These are phyloP conservation scores for Morphnarchus princeps DNA, from an alignment of 2,113 vertebrate genomes.

Conservation along the genomic window DNA sequence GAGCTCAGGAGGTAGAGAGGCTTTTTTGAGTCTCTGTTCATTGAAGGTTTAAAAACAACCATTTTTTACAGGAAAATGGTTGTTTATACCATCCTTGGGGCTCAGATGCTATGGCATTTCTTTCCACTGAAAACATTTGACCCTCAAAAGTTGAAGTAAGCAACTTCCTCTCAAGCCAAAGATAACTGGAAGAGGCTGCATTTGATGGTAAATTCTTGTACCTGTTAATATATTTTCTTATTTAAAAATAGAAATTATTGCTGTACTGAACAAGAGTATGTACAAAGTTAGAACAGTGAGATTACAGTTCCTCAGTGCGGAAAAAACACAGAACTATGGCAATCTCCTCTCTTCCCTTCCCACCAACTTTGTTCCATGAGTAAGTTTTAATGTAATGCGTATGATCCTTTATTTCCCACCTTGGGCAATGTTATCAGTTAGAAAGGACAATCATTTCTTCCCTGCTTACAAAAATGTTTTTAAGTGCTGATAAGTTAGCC, in stretches of 20 bases:
- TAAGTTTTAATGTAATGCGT: background rate
- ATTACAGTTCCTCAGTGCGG: background rate
- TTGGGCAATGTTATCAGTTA: background rate
- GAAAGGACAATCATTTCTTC: conserved; percentile 28
- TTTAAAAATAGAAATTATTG: background rate
- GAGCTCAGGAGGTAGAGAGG: background rate
- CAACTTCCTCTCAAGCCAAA: conserved; percentile 4
- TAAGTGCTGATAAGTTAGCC: background rate
- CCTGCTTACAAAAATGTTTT: conserved; percentile 18
- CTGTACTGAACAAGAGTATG: background rate
- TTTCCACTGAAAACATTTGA: conserved; percentile 8
- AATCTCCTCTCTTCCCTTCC: background rate
- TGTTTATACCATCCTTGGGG: background rate
- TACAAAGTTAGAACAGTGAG: background rate
- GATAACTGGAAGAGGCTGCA: conserved; percentile 40
- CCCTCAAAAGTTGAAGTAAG: background rate
- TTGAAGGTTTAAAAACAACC: background rate
- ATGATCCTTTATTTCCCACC: background rate
- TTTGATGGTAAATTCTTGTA: conserved; percentile 22
- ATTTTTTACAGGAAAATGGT: conserved; percentile 2
- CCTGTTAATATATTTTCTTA: conserved; percentile 19
- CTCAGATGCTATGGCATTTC: background rate
- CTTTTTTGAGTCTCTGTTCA: background rate
- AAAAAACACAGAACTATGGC: background rate
- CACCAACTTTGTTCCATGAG: background rate